Percentiles rank a stretch among this genome's conserved stretches.
phyloP scores from a whole-genome alignment of 2,113 vertebrate species.

The Platanista minor region DNA sequence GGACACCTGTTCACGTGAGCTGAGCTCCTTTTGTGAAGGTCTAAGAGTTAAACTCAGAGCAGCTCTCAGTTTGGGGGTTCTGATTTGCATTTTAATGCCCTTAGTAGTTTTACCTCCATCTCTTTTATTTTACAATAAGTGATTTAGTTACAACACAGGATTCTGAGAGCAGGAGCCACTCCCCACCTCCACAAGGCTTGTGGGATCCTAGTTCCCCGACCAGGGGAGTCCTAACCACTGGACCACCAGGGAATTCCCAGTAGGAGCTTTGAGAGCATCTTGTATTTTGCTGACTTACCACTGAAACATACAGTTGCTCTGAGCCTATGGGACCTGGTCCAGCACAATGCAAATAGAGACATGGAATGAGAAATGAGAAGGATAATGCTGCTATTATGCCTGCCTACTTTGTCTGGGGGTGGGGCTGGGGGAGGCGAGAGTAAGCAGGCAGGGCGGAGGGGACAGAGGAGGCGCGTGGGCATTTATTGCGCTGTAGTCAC shows the following conservation, averaged over 20 bases:
- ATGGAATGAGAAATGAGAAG: background rate
- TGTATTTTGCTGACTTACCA: background rate
- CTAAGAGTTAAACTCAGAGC: background rate
- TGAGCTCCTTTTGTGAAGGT: background rate
- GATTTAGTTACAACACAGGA: background rate
- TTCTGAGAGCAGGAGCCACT: background rate
- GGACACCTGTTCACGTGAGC: background rate
- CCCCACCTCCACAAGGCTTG: background rate
- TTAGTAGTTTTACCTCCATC: background rate
- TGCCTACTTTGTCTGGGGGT: background rate
- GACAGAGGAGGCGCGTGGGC: background rate
- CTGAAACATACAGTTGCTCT: background rate
- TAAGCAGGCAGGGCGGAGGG: background rate
- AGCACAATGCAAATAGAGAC: background rate
- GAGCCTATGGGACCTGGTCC: background rate
- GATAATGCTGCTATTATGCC: background rate
- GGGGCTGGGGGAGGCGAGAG: too few species aligned
- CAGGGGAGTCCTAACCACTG: background rate
- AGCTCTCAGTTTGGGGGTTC: background rate
- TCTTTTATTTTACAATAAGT: background rate
- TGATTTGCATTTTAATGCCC: background rate
- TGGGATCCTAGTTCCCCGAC: background rate
- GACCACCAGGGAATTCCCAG: background rate
- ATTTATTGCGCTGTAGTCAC: fast-evolving
- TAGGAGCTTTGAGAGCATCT: background rate